Conservation (phyloP, 1,140 invertebrate species). For the Phthorimaea operculella region DNA sequence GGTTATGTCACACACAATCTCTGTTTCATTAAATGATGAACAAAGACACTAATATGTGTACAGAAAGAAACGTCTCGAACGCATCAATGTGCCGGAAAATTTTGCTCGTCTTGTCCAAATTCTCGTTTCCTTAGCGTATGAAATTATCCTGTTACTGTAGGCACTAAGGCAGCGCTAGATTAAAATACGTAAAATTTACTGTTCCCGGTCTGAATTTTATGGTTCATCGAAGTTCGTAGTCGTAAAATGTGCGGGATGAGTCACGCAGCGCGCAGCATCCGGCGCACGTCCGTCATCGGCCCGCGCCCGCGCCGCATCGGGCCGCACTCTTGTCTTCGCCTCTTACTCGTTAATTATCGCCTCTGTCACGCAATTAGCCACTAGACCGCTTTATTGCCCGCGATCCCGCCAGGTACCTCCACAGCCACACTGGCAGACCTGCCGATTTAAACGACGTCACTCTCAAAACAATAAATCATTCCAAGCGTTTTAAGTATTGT, state of each 20-base stretch:
- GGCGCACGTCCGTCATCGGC: slow-evolving; percentile 40
- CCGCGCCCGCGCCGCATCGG: slow-evolving; percentile 22
- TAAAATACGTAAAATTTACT: slow-evolving; percentile 27
- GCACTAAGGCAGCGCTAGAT: slow-evolving; percentile 12
- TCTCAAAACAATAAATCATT: slow-evolving; percentile 10
- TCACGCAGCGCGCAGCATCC: slow-evolving; percentile 30
- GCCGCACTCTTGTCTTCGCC: slow-evolving; percentile 35
- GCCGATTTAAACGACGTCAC: not conserved
- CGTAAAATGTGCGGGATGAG: slow-evolving; percentile 44
- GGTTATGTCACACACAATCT: slow-evolving; percentile 8
- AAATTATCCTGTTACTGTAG: not conserved
- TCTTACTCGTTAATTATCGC: slow-evolving; percentile 47
- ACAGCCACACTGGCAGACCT: not conserved
- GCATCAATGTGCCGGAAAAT: too few relatives aligned
- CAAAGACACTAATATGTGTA: too few relatives aligned
- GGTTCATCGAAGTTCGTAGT: slow-evolving; percentile 40
- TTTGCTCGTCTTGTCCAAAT: too few relatives aligned
- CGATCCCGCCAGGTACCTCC: not conserved
- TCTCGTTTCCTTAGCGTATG: not conserved
- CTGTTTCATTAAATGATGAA: not conserved
- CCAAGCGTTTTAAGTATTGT: slow-evolving; percentile 10
- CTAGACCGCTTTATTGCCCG: slow-evolving; percentile 9
- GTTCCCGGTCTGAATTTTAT: slow-evolving; percentile 42
- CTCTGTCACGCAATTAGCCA: slow-evolving; percentile 22
- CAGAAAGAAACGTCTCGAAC: too few relatives aligned